These are phyloP conservation scores for Philypnodon macrostomus DNA, from an alignment of 2,797 vertebrate species.

Conservation along the genomic window DNA sequence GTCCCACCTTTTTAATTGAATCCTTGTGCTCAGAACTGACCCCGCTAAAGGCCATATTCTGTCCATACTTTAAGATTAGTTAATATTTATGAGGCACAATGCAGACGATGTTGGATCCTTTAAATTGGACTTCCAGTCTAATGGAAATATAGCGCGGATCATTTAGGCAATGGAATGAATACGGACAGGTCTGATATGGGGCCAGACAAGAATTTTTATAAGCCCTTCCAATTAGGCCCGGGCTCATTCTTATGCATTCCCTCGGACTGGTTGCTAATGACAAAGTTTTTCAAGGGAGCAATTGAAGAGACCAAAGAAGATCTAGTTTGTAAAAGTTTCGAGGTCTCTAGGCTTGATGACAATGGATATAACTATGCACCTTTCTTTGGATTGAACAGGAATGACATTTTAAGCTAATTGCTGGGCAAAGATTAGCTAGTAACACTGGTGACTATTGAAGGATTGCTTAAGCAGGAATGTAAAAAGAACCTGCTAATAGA, in stretches of 20 bases:
- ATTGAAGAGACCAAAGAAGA: constrained; percentile 14
- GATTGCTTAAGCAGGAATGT: background rate
- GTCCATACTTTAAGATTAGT: constrained; percentile 11
- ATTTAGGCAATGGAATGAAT: constrained; percentile 15
- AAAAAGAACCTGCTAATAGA: background rate
- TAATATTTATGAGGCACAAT: constrained; percentile 24
- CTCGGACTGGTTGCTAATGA: constrained; percentile 10
- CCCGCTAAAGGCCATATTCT: background rate
- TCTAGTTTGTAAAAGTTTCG: background rate
- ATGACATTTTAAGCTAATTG: background rate
- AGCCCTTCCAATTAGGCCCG: constrained; percentile 23
- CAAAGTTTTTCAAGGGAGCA: background rate
- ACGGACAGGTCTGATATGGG: constrained; percentile 1
- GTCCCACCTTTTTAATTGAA: background rate
- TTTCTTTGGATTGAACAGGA: background rate
- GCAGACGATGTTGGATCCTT: constrained; percentile 1
- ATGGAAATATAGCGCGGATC: constrained; percentile 7
- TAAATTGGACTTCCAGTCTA: constrained; percentile 13
- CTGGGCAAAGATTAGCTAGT: no score
- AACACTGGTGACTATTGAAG: background rate
- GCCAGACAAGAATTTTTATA: constrained; percentile 23
- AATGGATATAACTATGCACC: no score
- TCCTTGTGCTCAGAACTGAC: background rate
- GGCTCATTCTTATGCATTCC: constrained; percentile 20
- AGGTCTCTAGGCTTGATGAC: no score